Evolutionary conservation across 2,888 invertebrate species (phyloP), one percentile per base, ranked within the genome.

Genomic region (Agrochola litura): DNA sequence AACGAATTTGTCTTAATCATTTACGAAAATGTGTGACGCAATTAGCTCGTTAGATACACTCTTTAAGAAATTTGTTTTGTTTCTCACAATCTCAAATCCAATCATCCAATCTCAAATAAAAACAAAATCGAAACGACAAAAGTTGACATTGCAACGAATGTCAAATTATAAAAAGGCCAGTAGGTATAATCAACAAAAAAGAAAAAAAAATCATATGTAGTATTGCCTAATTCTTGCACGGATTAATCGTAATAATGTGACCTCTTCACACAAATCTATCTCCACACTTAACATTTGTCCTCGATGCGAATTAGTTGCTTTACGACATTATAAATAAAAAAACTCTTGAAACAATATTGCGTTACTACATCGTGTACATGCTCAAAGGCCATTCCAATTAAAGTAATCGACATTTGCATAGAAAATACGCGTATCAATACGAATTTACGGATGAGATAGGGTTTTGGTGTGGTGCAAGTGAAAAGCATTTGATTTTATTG

Each of bases 321-420:
- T 88, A 89, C 85, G 88, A 87, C 86, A 88, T 85, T 76, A 77
- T 80, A 83, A 83, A 83, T 77, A 80, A 78, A 60, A 86, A 83
- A 76, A 52, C 71, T 69, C 76, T 85, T 85, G 82, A 88, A 87
- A 89, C 82, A 85, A 87, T 81, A 85, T 89, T 89, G 81, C 82
- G 89, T 86, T 88, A 82, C 72, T 73, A 37, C 82, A 76, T 79
- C 73, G 85, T 86, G 83, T 90, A 86, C 79, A 75, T 84, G 83
- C 69, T 79, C 79, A 89, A 92, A 93, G 91, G 92, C 90, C 91
- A 92, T 89, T 87, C 84, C 92, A 93, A 94, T 94, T 92, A 94
- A 91, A 87, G 68, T 89, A 88, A 91, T 92, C 88, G 88, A 90
- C 90, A 92, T 94, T 93, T 92, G 92, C 92, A 91, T 92, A 91